A percentile compares a stretch with the other conserved stretches of the same genome.
Conservation (phyloP, 2,113 vertebrate genomes). For the Petrocephalus zakoni region DNA sequence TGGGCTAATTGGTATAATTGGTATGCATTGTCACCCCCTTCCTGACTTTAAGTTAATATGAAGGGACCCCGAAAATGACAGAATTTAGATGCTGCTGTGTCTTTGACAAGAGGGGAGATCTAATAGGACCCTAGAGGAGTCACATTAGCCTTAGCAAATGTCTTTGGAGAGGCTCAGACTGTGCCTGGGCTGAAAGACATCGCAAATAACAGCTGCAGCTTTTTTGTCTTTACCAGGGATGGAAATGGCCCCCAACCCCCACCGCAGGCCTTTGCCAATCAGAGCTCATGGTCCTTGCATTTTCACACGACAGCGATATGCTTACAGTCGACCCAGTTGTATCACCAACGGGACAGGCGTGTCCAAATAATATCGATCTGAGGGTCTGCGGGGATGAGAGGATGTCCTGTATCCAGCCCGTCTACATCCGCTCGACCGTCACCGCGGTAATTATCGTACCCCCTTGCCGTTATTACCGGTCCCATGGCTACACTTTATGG, state of each 20-base stretch:
- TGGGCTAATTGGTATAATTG: conserved; percentile 46
- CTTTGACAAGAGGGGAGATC: conserved; percentile 27
- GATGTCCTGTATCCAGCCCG: background rate
- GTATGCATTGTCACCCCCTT: conserved; percentile 40
- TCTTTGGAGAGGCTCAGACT: conserved; percentile 23
- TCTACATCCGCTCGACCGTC: background rate
- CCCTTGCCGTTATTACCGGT: background rate
- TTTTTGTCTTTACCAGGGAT: background rate
- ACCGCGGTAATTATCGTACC: background rate
- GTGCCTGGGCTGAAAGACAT: background rate
- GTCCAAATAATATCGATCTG: background rate
- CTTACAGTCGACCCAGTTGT: background rate
- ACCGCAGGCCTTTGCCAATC: background rate
- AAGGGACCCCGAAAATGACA: conserved; percentile 46
- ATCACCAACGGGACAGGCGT: background rate
- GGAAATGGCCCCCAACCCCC: background rate
- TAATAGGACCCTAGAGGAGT: conserved; percentile 27
- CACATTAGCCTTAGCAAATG: conserved; percentile 25
- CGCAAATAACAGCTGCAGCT: background rate
- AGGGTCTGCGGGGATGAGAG: background rate
- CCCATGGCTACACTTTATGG: background rate
- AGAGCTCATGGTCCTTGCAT: background rate
- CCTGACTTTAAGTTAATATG: conserved; percentile 48
- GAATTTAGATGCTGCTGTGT: conserved; percentile 39
- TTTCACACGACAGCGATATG: background rate